Percentiles rank a stretch among this genome's conserved stretches.
Evolutionary conservation across 2,888 invertebrate species (phyloP).

Genomic region (Agonopterix subpropinquella): DNA sequence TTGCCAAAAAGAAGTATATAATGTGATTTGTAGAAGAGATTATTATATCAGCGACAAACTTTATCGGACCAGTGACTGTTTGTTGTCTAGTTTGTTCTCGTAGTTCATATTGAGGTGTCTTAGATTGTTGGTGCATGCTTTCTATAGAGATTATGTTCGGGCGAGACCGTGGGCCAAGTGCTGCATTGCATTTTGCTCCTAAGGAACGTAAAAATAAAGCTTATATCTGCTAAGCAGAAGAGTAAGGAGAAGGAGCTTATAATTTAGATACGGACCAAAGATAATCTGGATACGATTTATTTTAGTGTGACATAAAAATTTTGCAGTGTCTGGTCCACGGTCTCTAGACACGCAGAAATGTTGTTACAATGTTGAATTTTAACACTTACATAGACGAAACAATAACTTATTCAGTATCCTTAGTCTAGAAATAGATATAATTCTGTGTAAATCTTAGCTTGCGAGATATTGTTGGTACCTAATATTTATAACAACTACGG

Average conservation of each 20-base stretch:
- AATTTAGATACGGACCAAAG: slow-evolving; percentile 43
- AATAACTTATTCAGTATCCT: slow-evolving; percentile 9
- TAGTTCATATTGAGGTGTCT: slow-evolving; percentile 63
- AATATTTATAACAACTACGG: too few species aligned
- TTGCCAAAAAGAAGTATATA: slow-evolving; percentile 53
- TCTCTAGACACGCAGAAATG: slow-evolving; percentile 38
- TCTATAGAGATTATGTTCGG: slow-evolving; percentile 36
- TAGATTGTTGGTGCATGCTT: slow-evolving; percentile 68
- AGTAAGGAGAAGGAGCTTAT: background rate
- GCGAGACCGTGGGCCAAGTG: slow-evolving; percentile 27
- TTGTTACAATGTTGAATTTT: slow-evolving; percentile 63
- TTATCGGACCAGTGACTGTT: slow-evolving; percentile 65
- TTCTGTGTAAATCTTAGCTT: too few species aligned
- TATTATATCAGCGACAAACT: slow-evolving; percentile 36
- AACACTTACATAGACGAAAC: slow-evolving; percentile 21
- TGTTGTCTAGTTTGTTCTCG: slow-evolving; percentile 59
- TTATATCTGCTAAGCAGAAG: slow-evolving; percentile 4
- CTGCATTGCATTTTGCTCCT: slow-evolving; percentile 9
- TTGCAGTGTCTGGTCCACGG: slow-evolving; percentile 17
- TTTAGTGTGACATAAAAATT: background rate
- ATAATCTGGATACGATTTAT: slow-evolving; percentile 17
- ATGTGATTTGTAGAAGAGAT: slow-evolving; percentile 59
- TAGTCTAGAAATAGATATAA: slow-evolving; percentile 23
- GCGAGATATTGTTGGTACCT: too few species aligned
- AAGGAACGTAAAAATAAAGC: background rate